Base-by-base conservation (phyloP, 2,797 vertebrate genomes). In the Gephyroberyx darwinii region DNA sequence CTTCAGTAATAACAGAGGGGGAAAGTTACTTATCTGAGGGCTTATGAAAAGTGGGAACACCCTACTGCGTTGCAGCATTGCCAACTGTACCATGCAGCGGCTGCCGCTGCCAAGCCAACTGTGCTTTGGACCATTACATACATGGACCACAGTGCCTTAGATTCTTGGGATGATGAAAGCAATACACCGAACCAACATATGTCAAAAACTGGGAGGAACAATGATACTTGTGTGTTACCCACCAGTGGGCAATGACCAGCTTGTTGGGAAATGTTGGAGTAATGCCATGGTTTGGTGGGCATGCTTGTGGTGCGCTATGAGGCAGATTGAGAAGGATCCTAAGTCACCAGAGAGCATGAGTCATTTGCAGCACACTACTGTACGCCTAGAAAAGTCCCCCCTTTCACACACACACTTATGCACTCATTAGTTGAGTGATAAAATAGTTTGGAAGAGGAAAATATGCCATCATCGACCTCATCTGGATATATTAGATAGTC, bases 351-450 rank as follows among this genome's bases (percentile, higher is more conserved):
- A 80, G 53, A 70, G 63, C 60, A 56, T 92, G 90, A 92, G 35
- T 91, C 88, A 90, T 65, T 70, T 77, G 73, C 22, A 67, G 62
- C 71, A 75, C 75, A 82, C 77, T 62, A 80, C 76, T 70, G 78
- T 74, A 83, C 80, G 81, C 80, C 89, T 84, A 56, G 39, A 66
- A 84, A 92, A 90, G 80, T 79, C 75, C 86, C 86, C 88, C 69
- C 60, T 71, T 74, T 69, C 45, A 45, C 61, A 84, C 20, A 30
- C 30, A 26, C 53, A 69, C 63, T 74, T 64, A 37, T 58, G 35
- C 8, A 63, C 81, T 81, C 81, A 83, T 89, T 84, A 82, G 86
- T 81, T 65, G 59, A 61, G 41, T 33, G 73, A 86, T 77, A 74
- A 64, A 64, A 31, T 81, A 74, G 67, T 84, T 88, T 43, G 0